Conservation (phyloP, 2,113 vertebrate species). For the Centropristis striata region DNA sequence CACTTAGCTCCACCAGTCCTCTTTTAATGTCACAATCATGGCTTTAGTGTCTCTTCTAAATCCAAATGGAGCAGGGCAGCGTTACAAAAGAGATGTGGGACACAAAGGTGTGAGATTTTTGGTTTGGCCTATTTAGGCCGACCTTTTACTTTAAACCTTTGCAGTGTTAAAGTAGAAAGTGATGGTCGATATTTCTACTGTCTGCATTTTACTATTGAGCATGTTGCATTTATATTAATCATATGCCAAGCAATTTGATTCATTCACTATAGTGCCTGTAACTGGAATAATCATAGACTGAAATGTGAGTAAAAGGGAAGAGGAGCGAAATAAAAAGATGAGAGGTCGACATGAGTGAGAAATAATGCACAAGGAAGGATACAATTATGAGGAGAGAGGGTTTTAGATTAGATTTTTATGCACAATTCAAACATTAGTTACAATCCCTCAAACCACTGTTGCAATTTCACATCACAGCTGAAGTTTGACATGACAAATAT, state of each 20-base stretch:
- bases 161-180: conserved; percentile 10
- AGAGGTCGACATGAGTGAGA: not conserved
- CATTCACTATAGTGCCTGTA: not conserved
- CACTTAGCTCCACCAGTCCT: conserved; percentile 25
- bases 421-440: not conserved
- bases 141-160: conserved; percentile 25
- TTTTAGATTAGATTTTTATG: not conserved
- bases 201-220: not conserved
- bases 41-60: conserved; percentile 39
- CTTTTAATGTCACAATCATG: conserved; percentile 17
- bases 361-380: not conserved
- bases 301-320: not conserved
- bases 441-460: not conserved
- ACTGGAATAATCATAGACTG: not conserved
- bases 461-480: conserved; percentile 20
- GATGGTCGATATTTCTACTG: not conserved
- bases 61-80: conserved; percentile 34
- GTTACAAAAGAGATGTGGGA: conserved; percentile 58
- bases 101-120: conserved; percentile 29
- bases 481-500: conserved; percentile 33
- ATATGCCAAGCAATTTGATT: conserved; percentile 8
- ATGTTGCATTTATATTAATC: not conserved
- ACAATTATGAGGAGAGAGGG: not conserved
- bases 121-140: conserved; percentile 47
- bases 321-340: not conserved